Base-by-base conservation (phyloP, 2,888 invertebrate genomes). In the Athrips mouffetella region DNA sequence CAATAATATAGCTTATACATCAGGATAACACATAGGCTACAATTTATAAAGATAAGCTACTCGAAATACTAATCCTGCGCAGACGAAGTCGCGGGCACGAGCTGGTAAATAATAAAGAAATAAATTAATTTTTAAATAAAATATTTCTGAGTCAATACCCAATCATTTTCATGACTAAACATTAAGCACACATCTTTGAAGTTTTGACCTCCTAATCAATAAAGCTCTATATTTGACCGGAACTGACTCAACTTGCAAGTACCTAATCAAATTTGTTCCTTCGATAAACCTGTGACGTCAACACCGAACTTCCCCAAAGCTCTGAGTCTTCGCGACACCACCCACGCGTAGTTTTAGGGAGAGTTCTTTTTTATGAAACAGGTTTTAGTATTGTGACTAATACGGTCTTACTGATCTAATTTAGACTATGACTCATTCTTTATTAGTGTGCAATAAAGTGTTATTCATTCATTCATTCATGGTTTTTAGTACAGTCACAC, bases 241-340 rank as follows among this genome's bases (percentile, higher is more conserved):
- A 37, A 37, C 20, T 37, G 37, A 37, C 10, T 37, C 37, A 37
- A n/a, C 1, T 20, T 3, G 11, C n/a, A n/a, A n/a, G n/a, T n/a
- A n/a, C 15, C 18, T 21, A 21, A 37, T 37, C 37, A 21, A 2
- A 11, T 11, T 18, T 1, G 11, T 21, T 37, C 21, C 37, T 21
- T 20, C 18, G 4, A 27, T 27, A 2, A n/a, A 27, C 4, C 4
- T 8, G n/a, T 37, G 37, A 37, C 37, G 37, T 37, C 37, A n/a
- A n/a, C n/a, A 37, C n/a, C 1, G 6, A n/a, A 37, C 37, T 37
- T 31, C 31, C 33, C 21, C 37, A 37, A 37, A 37, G 37, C 21
- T 37, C 11, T 11, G 37, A 35, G n/a, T n/a, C n/a, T n/a, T n/a
- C n/a, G n/a, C n/a, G n/a, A n/a, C n/a, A n/a, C n/a, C n/a, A n/a